Evolutionary conservation across 2,797 vertebrate genomes (phyloP), one percentile per base, ranked within the genome.

Genomic region (Bovichtus variegatus): DNA sequence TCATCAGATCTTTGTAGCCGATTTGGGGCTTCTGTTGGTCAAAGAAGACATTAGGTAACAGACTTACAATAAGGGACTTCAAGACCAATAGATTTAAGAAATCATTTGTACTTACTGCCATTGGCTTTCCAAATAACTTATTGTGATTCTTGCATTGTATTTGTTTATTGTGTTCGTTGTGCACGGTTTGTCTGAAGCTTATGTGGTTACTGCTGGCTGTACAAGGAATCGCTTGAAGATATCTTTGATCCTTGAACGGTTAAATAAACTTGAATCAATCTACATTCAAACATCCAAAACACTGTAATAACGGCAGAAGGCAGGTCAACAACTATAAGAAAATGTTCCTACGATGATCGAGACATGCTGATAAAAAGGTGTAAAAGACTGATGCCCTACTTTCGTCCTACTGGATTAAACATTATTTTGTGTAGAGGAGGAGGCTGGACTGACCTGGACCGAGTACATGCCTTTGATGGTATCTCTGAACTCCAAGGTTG

Each of bases 381-480:
- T 2, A 21, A 40, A 49, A 29, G 18, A 23, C 13, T 6, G 0
- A 47, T 7, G 3, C 10, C 9, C 9, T 15, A 1, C 1, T 40
- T 57, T 36, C 34, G 34, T n/a, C 2, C 21, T 4, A 15, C 19
- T 27, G 2, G 1, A 54, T 9, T 0, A 50, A 61, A 59, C 16
- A 27, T 54, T 18, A 29, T 43, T 23, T 54, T 2, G 16, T 12
- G 34, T 0, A 13, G 31, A 36, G 12, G 47, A 54, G 53, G 29
- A 60, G 0, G 9, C 0, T n/a, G 18, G 75, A 95, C 97, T 89
- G 89, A 99, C 98, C 21, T 97, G 95, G 31, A 97, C 81, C 1
- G 97, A 97, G 87, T 97, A 99, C 97, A 99, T 97, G 85, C 95
- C 96, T 83, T 99, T 99, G 86, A 99, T 96, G 65, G 95, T 97